Evolutionary conservation across 1,140 invertebrate genomes (phyloP).

Genomic region (Diachasma alloeum): DNA sequence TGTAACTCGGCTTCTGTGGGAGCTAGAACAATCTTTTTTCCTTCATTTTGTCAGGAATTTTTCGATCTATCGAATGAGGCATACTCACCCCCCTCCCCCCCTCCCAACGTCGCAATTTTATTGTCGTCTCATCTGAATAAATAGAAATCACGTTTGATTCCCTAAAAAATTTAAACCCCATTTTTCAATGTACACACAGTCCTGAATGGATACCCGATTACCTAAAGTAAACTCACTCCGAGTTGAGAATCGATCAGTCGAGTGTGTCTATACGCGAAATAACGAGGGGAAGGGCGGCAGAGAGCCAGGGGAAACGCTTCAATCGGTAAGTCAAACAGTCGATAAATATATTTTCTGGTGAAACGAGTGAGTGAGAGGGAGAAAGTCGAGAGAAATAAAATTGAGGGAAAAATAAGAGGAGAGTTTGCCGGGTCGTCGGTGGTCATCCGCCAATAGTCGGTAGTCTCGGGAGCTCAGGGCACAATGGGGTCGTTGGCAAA

Average conservation of each 20-base stretch:
- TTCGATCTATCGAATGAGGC: no score
- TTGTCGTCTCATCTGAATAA: no score
- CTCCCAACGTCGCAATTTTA: no score
- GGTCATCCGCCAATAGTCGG: slow-evolving; percentile 8
- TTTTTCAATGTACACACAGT: not conserved
- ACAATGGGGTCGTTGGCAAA: slow-evolving; percentile 5
- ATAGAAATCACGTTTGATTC: no score
- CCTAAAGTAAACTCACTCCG: not conserved
- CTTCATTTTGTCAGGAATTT: no score
- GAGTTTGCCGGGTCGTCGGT: not conserved
- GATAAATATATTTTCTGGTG: not conserved
- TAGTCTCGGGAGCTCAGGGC: not conserved
- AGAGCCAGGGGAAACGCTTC: not conserved
- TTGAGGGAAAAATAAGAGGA: not conserved
- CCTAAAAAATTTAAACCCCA: no score
- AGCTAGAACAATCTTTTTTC: no score
- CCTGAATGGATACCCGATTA: not conserved
- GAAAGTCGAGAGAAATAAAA: not conserved
- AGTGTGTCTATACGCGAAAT: not conserved
- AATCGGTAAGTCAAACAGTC: slow-evolving; percentile 11
- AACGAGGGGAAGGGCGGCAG: not conserved
- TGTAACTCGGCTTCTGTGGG: no score
- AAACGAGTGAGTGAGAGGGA: not conserved
- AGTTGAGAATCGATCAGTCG: not conserved
- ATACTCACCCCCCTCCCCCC: no score